A percentile compares a stretch with the other conserved stretches of the same genome.
phyloP scores from a whole-genome alignment of 2,113 vertebrate species.

The Elaphurus davidianus region DNA sequence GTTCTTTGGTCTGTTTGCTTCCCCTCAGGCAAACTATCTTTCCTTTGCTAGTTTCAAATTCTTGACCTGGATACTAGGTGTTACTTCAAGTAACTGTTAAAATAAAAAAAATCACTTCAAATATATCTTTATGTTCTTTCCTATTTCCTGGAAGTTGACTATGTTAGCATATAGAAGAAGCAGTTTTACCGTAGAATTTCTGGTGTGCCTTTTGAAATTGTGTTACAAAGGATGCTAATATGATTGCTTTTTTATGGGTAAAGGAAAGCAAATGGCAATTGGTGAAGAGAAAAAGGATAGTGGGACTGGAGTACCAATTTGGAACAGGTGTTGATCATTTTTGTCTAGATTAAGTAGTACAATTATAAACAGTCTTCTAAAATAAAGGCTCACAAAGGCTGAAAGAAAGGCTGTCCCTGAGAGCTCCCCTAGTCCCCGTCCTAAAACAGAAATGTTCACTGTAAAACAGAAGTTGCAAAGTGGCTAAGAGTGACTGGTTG shows the following conservation, averaged over 20 bases:
- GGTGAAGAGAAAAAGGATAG: background rate
- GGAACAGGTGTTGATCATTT: constrained; percentile 62
- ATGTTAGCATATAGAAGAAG: constrained; percentile 41
- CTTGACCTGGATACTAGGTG: constrained; percentile 30
- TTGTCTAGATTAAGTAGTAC: background rate
- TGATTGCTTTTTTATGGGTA: constrained; percentile 60
- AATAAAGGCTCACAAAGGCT: constrained; percentile 34
- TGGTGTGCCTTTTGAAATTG: constrained; percentile 57
- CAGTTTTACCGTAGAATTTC: constrained; percentile 31
- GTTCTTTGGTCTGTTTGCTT: constrained; percentile 54
- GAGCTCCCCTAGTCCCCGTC: background rate
- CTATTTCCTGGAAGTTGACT: constrained; percentile 47
- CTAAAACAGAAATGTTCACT: constrained; percentile 60
- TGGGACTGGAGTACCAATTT: constrained; percentile 14
- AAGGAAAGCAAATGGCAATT: constrained; percentile 40
- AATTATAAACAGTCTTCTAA: constrained; percentile 36
- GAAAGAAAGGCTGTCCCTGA: constrained; percentile 13
- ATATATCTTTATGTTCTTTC: constrained; percentile 36
- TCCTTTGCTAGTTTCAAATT: constrained; percentile 69
- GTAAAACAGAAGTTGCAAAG: constrained; percentile 70
- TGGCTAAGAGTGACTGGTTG: constrained; percentile 79
- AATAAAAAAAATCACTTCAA: constrained; percentile 36
- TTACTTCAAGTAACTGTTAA: constrained; percentile 36
- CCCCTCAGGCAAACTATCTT: constrained; percentile 51
- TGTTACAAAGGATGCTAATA: constrained; percentile 31